A percentile compares a stretch with the other conserved stretches of the same genome.
These are phyloP conservation scores for Neoitamus cyanurus DNA, from an alignment of 2,888 invertebrate genomes.

Conservation along the genomic window DNA sequence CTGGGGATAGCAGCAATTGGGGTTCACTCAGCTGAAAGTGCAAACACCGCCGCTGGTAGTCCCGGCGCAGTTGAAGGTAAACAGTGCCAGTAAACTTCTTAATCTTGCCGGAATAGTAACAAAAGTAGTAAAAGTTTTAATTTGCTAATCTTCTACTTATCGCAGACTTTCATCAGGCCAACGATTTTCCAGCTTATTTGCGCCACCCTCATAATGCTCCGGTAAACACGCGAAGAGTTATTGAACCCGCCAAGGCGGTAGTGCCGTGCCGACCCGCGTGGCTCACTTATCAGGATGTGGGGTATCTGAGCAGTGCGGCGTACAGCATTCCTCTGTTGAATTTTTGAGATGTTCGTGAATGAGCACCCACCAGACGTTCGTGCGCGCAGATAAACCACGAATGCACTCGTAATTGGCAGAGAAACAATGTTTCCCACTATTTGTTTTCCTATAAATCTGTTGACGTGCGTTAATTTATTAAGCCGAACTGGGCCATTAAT, in stretches of 20 bases:
- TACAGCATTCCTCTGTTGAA: background rate
- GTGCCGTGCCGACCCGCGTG: no score
- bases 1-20: background rate
- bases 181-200: constrained; percentile 5
- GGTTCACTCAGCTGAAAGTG: background rate
- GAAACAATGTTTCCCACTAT: background rate
- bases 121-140: constrained; percentile 14
- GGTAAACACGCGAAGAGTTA: background rate
- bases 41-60: background rate
- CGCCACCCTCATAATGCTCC: background rate
- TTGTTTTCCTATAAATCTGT: background rate
- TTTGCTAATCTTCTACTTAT: constrained; percentile 29
- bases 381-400: background rate
- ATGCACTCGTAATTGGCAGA: background rate
- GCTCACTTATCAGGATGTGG: background rate
- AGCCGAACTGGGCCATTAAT: constrained; percentile 5
- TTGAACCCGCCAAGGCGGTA: background rate
- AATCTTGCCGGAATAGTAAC: background rate
- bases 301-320: background rate
- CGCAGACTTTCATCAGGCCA: background rate
- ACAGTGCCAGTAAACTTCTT: background rate
- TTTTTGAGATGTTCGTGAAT: background rate
- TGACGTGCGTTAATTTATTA: background rate
- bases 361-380: background rate
- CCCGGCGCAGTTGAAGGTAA: background rate